Base-by-base conservation (phyloP, 1,140 invertebrate species). In the Helicoverpa armigera region DNA sequence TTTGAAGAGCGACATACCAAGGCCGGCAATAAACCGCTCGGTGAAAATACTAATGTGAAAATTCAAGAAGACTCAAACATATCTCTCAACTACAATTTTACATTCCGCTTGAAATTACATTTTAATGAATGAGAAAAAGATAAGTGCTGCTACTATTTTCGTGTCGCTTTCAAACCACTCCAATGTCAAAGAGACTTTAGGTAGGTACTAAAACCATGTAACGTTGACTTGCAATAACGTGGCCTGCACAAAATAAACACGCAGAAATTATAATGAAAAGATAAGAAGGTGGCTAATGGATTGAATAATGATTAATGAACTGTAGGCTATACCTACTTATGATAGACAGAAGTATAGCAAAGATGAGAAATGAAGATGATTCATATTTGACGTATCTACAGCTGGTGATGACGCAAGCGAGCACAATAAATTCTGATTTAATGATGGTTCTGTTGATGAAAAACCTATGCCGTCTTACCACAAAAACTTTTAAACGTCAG, bases 1-100 rank as follows among this genome's bases (percentile, higher is more conserved):
- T 53, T n/a, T 54, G 75, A 43, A 23, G 74, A 76, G 23, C 75
- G 75, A 65, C 60, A 61, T 50, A 35, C n/a, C 75, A 77, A 77
- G 75, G 75, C 29, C 61, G 61, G 23, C 12, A 50, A 50, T 77
- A 65, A 77, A 77, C 61, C 7, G 60, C 48, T 77, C 75, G 14
- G 60, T 77, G 43, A 77, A 67, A 77, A 77, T 77, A 77, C 50
- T 50, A 31, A 77, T 18, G 50, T 54, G 60, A 35, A 65, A 29
- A 65, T 63, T 29, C 7, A 54, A 53, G 48, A 67, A 11, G 58
- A 76, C 65, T 50, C 65, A 13, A 69, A 67, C 48, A 69, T 69
- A 69, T 69, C 50, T 69, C 3, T 50, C 12, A 50, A 50, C 65
- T 69, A 16, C 13, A 16, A 69, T 50, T 69, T 69, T 69, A 43